Base-by-base conservation (phyloP, 1,140 invertebrate species). In the Eubasilissa regina region DNA sequence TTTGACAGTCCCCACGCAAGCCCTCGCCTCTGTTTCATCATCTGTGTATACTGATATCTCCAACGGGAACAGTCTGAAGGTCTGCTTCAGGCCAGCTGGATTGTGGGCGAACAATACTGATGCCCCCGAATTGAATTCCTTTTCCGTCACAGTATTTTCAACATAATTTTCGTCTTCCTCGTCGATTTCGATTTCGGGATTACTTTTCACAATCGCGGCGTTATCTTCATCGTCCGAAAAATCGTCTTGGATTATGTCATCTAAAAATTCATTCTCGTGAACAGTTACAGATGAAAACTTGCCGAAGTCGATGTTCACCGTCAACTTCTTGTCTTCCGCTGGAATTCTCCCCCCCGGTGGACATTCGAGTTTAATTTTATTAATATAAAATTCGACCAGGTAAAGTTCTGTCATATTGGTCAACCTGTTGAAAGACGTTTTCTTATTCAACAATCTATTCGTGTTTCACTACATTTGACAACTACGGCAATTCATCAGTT, bases 371-470 rank as follows among this genome's bases (percentile, higher is more conserved):
- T 10, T 62, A 12, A 78, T 68, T 48, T 73, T 53, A 12, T 78
- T 62, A 45, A 78, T 62, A 45, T 58, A 64, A 62, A 78, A 60
- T 62, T 78, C 77, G 3, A 78, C 25, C 35, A 73, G 56, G 48
- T 73, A 73, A n/a, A 78, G 56, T 45, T 78, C 13, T 62, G 73
- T 68, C 77, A 78, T 78, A 53, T 15, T 78, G 43, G 51, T 19
- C 25, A 51, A 77, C 75, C 75, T 77, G 75, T 68, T 55, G 62
- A 77, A 53, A 77, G 75, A 77, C 68, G 25, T 35, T 35, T 35
- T 56, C 53, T 15, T 15, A 56, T 56, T 56, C 53, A 35, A 35
- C 25, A 35, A 35, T 35, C 25, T 1, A 6, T 35, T 35, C 25
- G 25, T n/a, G n/a, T 35, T 35, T 35, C 25, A 35, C 25, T 35